phyloP scores from a whole-genome alignment of 2,797 vertebrate species.

The Spinus olivaceus region DNA sequence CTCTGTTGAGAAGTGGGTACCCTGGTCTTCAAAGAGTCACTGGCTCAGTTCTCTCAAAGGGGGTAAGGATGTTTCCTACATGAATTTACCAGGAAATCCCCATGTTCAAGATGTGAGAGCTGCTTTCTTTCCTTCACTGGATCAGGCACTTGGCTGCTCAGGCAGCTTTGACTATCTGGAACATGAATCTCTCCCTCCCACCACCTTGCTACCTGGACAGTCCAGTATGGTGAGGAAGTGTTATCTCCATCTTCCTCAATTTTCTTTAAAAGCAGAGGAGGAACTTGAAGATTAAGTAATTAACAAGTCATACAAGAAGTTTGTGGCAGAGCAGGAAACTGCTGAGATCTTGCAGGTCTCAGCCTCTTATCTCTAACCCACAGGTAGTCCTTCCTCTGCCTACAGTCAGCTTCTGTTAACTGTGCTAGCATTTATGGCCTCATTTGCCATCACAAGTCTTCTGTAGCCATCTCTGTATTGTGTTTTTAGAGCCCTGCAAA shows the following conservation, averaged over 20 bases:
- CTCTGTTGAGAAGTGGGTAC: neutral
- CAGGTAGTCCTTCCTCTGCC: neutral
- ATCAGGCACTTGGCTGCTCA: neutral
- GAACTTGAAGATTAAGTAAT: slow-evolving; percentile 22
- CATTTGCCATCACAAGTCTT: neutral
- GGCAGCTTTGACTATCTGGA: neutral
- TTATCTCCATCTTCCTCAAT: neutral
- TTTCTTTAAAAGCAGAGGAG: slow-evolving; percentile 22
- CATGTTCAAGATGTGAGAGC: neutral
- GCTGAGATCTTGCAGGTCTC: neutral
- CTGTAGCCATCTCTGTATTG: neutral
- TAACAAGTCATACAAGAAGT: neutral
- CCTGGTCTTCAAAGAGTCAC: neutral
- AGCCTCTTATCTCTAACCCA: neutral
- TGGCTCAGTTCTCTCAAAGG: neutral
- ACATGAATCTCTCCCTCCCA: neutral
- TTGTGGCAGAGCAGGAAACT: slow-evolving; percentile 35
- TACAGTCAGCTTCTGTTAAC: neutral
- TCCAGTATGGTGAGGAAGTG: neutral
- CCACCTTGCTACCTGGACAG: neutral
- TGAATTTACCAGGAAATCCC: neutral
- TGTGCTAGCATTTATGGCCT: neutral
- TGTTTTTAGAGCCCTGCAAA: neutral
- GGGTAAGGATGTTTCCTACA: neutral
- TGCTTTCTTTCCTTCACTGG: neutral